Conservation (phyloP, 2,113 vertebrate species). For the Catharus bicknelli region DNA sequence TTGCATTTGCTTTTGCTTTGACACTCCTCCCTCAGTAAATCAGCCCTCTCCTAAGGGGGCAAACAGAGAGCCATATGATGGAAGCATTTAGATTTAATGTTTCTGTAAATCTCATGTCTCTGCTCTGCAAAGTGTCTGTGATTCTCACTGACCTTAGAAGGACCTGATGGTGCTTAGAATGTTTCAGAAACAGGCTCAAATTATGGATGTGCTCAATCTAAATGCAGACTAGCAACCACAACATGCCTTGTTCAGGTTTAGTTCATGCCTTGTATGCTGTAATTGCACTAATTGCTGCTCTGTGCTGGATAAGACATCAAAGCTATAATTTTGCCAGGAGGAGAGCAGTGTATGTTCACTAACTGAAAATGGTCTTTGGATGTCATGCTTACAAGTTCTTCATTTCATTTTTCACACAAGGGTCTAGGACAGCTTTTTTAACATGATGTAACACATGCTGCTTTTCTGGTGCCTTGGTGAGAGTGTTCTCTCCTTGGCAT, state of each 20-base stretch:
- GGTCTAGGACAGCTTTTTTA: neutral
- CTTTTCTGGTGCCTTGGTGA: neutral
- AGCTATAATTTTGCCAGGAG: neutral
- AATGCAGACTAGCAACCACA: slow-evolving; percentile 5
- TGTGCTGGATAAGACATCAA: neutral
- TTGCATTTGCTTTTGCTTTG: neutral
- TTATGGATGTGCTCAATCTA: neutral
- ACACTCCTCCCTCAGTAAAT: neutral
- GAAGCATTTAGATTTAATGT: neutral
- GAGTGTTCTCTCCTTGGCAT: neutral
- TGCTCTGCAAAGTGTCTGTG: neutral
- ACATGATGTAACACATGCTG: rapidly evolving
- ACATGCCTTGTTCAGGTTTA: neutral
- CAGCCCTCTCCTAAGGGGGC: neutral
- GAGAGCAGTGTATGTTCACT: neutral
- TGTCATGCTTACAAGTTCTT: neutral
- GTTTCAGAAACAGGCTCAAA: neutral
- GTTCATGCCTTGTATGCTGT: neutral
- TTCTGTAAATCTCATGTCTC: neutral
- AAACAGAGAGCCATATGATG: neutral
- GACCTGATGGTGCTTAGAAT: neutral
- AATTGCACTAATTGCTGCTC: slow-evolving; percentile 35
- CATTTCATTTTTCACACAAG: neutral
- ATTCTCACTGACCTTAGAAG: neutral
- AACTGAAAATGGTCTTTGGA: neutral